These are phyloP conservation scores for Crossocerus cetratus DNA, from an alignment of 2,888 invertebrate genomes.

Conservation along the genomic window DNA sequence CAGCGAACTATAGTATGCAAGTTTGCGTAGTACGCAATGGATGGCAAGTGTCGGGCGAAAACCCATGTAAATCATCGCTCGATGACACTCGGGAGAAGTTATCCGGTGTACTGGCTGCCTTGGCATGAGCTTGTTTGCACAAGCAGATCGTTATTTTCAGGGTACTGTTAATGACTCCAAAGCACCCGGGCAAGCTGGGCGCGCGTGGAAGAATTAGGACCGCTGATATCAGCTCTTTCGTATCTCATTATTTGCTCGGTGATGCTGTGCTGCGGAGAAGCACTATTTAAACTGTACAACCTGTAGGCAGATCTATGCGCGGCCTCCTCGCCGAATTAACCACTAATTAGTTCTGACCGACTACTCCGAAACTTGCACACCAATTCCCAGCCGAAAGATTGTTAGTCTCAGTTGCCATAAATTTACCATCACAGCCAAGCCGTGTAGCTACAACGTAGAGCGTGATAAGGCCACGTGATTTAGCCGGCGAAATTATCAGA, in stretches of 20 bases:
- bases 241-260: neutral
- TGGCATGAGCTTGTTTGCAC: neutral
- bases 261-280: neutral
- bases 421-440: neutral
- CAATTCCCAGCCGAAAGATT: neutral
- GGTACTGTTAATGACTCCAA: neutral
- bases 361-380: no score
- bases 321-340: no score
- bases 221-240: neutral
- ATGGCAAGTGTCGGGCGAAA: neutral
- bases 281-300: no score
- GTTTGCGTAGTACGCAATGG: no score
- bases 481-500: conserved; percentile 33
- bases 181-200: neutral
- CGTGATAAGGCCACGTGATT: conserved; percentile 44
- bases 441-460: conserved; percentile 2
- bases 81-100: neutral
- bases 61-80: neutral
- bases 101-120: neutral
- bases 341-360: no score
- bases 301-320: no score
- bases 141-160: neutral
- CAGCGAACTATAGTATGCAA: no score
- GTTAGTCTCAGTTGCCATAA: conserved; percentile 30
- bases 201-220: neutral